Evolutionary conservation across 2,797 vertebrate species (phyloP), one percentile per base, ranked within the genome.

Genomic region (Erethizon dorsatum): DNA sequence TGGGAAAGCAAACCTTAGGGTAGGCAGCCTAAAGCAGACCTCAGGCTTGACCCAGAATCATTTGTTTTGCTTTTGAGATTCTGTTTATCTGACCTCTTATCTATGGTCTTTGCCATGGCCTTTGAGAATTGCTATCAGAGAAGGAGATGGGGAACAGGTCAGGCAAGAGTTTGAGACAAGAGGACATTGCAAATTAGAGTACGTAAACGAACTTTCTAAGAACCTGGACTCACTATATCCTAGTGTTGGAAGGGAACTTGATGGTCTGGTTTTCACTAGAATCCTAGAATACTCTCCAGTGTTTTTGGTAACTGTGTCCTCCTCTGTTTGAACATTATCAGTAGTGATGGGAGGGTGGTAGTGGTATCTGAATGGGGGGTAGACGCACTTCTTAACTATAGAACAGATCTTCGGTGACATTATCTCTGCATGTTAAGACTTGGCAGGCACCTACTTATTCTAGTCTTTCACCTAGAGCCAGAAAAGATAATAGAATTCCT

Each of bases 81-180:
- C 47, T 8, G 4, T 52, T 90, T 90, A 84, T 73, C 71, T 82
- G 61, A 88, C n/a, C 50, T 65, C 37, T 83, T 75, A 31, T 7
- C 14, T 37, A 12, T 11, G 47, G 63, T n/a, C 50, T 98, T 69
- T 97, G 47, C 33, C 24, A 88, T 90, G 78, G 65, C n/a, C 54
- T 82, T 22, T 56, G 26, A 71, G 37, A 87, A 73, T n/a, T n/a
- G 17, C 9, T 20, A 6, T 5, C 28, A 45, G 37, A 67, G 22
- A 33, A 96, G 6, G 57, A 41, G 57, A 37, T 84, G 4, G 31
- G 41, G 10, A 41, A 17, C 3, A 37, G 4, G 54, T n/a, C 13
- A 54, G 37, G 52, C 24, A 79, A 28, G 52, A 26, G 28, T 69
- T 84, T 91, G 75, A 71, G 63, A 78, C n/a, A 83, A 86, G 28